phyloP scores from a whole-genome alignment of 2,888 invertebrate genomes.

The Andrena bicolor region DNA sequence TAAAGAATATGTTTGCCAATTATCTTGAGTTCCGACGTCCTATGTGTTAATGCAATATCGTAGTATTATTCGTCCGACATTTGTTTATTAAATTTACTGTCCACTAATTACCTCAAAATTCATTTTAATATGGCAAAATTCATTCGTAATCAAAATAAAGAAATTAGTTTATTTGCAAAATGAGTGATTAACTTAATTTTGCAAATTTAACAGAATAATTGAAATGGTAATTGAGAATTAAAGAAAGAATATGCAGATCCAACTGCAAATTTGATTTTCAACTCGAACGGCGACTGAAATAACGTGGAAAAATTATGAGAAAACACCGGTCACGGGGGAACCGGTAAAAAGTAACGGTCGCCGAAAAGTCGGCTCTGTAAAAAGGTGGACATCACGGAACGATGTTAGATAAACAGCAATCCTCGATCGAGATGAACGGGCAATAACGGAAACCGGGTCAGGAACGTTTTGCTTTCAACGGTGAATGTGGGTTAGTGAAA shows the following conservation, averaged over 20 bases:
- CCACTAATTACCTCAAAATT: not conserved
- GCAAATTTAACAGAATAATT: not conserved
- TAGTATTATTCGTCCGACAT: not conserved
- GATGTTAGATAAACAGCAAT: slow-evolving; percentile 55
- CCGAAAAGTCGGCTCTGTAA: not conserved
- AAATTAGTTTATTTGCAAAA: not conserved
- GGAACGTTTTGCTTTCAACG: slow-evolving; percentile 84
- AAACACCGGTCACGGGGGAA: not conserved
- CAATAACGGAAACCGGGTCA: slow-evolving; percentile 79
- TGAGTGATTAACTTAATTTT: not conserved
- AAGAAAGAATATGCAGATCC: no score
- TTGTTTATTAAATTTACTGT: not conserved
- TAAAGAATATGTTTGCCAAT: slow-evolving; percentile 42
- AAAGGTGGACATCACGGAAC: not conserved
- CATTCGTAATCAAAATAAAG: not conserved
- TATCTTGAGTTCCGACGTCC: not conserved
- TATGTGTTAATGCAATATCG: not conserved
- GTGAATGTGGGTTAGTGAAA: slow-evolving; percentile 85
- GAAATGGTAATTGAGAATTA: not conserved
- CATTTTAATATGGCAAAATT: not conserved
- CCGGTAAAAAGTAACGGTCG: slow-evolving; percentile 35
- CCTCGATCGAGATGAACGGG: slow-evolving; percentile 57
- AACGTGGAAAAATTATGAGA: not conserved
- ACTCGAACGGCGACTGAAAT: not conserved
- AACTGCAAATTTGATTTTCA: not conserved